Base-by-base conservation (phyloP, 2,888 invertebrate genomes). In the Oligia latruncula region DNA sequence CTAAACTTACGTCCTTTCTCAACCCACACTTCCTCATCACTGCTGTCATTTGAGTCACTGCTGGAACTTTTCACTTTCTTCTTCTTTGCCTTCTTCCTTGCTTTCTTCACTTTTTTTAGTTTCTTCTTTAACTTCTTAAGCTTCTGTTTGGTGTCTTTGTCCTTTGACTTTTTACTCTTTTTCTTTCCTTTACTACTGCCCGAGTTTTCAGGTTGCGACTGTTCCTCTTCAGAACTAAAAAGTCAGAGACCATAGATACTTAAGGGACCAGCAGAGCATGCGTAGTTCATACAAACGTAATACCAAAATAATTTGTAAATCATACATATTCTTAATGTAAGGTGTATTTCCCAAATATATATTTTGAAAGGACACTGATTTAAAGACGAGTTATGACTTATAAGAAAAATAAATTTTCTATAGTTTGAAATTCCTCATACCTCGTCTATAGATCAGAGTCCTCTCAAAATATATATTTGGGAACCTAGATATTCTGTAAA, bases 21-120 rank as follows among this genome's bases (percentile, higher is more conserved):
- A 2, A 98, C 97, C 98, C 98, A 98, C 78, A 97, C 94, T 80
- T 98, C 98, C 81, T 97, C 97, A 49, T 94, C 96, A 46, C 84
- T 85, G 20, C 95, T 95, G 0, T 94, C 93, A 75, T 93, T 93
- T 17, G 95, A 94, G 74, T 94, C 94, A 80, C 95, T 95, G 80
- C 95, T 95, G 2, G 96, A 96, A 40, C 91, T 92, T 76, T 94
- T 92, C 8, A 94, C 90, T 85, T 96, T 96, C 87, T 96, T 96
- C 88, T 96, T 96, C 85, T 96, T 97, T 6, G 97, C 97, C 88
- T 97, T 97, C 87, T 97, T 97, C 3, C 97, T 93, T 6, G 97
- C 97, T 78, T 97, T 97, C 78, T 97, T 97, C 23, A 97, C 97
- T 87, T 97, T 97, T 83, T 96, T 97, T 2, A 96, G 90, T 86